Percentiles rank a stretch among this genome's conserved stretches.
These are phyloP conservation scores for Garrulus glandarius DNA, from an alignment of 2,797 vertebrate genomes.

Conservation along the genomic window DNA sequence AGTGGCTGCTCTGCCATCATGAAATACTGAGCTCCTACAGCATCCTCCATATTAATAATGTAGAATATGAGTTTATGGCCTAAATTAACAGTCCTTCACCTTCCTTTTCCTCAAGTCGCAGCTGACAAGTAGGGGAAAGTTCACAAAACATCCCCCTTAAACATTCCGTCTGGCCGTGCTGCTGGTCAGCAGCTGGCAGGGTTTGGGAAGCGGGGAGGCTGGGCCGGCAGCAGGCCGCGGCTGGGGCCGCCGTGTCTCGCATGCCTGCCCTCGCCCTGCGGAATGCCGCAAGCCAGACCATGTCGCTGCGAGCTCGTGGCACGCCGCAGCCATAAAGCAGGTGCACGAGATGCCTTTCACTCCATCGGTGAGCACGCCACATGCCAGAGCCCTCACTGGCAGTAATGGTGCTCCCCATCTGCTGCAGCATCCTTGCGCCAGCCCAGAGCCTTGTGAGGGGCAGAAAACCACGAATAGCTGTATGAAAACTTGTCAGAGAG, in stretches of 20 bases:
- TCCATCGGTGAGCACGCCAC: background rate
- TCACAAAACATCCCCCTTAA: background rate
- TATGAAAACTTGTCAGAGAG: background rate
- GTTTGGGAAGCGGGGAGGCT: background rate
- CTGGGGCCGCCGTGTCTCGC: background rate
- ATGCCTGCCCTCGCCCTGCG: background rate
- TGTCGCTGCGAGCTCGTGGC: background rate
- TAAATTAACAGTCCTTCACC: background rate
- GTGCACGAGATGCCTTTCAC: background rate
- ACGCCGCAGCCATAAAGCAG: conserved; percentile 15
- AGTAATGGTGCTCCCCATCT: background rate
- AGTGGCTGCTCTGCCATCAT: background rate
- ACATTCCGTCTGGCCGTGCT: background rate
- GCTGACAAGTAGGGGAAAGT: conserved; percentile 38
- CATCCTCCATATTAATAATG: background rate
- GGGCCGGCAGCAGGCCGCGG: background rate
- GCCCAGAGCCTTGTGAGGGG: background rate
- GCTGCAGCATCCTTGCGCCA: background rate
- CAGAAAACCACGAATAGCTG: background rate
- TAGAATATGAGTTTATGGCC: background rate
- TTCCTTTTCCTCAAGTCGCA: background rate
- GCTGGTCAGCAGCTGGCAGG: conserved; percentile 8
- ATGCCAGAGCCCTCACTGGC: background rate
- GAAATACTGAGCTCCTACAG: background rate
- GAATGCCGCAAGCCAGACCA: conserved; percentile 49